Evolutionary conservation across 2,888 invertebrate genomes (phyloP), one percentile per base, ranked within the genome.

Genomic region (Eristalis tenax): DNA sequence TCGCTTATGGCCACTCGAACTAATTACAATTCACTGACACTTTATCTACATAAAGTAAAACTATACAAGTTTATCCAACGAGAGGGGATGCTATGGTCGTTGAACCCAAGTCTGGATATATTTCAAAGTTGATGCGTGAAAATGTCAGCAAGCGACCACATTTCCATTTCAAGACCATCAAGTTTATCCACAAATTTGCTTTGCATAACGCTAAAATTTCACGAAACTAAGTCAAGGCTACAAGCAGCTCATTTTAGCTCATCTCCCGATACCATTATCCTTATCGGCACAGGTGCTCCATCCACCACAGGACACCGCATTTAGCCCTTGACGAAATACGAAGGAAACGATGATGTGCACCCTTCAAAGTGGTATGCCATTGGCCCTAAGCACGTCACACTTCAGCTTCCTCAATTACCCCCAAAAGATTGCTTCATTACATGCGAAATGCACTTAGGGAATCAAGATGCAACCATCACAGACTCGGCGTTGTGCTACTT

Each of bases 401-500:
- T 59, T 26, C 15, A 23, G 26, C 59, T 59, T 59, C 59, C 68
- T 77, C 76, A 43, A 68, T 77, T 69, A 32, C 59, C 76, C 40
- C 32, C 22, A 77, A 77, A 69, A 50, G 50, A 28, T 59, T 59
- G 26, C 26, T 59, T 59, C 59, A 59, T 59, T 59, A 59, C 26
- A 26, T 61, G 59, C 15, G 59, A 59, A 26, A 59, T 61, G 76
- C 76, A 68, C 32, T 77, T 50, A 40, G 61, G 43, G 68, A 77
- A 77, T 69, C 68, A 69, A 68, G 66, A 76, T 43, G 66, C 50
- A 65, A 40, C 59, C 68, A 77, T 77, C 59, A 68, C 76, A 65
- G 56, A 38, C 65, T 35, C 43, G 40, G 71, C 43, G 71, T 43
- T 69, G 66, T 26, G 70, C 64, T 61, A 76, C 75, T 81, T 75